These are phyloP conservation scores for Irena cyanogastra DNA, from an alignment of 2,113 vertebrate species.

Conservation along the genomic window DNA sequence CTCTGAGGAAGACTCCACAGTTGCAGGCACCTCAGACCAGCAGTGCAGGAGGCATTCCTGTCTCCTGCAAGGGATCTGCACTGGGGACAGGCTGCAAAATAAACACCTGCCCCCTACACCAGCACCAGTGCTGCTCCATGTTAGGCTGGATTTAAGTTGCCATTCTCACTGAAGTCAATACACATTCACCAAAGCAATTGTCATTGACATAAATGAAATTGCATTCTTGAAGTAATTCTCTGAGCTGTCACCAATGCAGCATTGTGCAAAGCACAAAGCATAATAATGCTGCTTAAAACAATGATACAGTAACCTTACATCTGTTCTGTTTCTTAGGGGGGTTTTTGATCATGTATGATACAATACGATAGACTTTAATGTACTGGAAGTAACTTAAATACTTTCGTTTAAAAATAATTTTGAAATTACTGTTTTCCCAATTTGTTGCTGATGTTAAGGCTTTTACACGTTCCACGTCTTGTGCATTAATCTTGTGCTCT, in stretches of 20 bases:
- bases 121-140: rapidly evolving
- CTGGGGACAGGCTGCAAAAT: not conserved
- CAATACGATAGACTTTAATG: not conserved
- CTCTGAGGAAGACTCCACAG: not conserved
- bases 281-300: not conserved
- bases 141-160: not conserved
- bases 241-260: not conserved
- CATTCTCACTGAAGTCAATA: not conserved
- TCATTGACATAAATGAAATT: not conserved
- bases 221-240: not conserved
- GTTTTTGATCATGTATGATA: not conserved
- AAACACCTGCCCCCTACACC: not conserved
- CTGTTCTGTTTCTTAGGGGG: not conserved
- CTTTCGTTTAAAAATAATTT: not conserved
- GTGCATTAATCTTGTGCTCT: not conserved
- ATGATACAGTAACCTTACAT: not conserved
- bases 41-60: not conserved
- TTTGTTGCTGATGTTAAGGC: not conserved
- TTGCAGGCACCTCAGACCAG: not conserved
- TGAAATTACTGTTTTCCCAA: not conserved
- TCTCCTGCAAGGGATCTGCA: not conserved
- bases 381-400: not conserved
- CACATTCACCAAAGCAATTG: not conserved
- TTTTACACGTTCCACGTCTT: not conserved
- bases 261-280: not conserved